Evolutionary conservation across 2,888 invertebrate genomes (phyloP), one percentile per base, ranked within the genome.

Genomic region (Callinectes sapidus): DNA sequence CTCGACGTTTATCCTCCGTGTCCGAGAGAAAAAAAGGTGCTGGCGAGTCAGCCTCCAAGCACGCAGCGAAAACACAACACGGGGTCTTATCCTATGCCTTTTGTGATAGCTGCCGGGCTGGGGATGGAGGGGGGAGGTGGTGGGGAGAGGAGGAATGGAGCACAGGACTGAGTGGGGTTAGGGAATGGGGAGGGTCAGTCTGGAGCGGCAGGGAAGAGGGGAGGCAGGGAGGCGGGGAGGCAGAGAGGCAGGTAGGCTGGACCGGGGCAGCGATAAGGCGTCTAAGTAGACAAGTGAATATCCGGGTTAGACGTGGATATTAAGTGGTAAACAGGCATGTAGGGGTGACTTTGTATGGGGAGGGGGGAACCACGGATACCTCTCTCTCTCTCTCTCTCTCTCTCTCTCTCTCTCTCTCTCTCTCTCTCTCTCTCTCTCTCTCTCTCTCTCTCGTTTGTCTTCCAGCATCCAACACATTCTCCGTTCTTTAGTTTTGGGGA

Each of bases 221-320:
- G n/a, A 81, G 81, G 81, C 81, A 81, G 81, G 81, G 35, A 81
- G 81, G 81, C 35, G 35, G 81, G 71, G 71, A 13, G 28, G 71
- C 71, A 71, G 81, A n/a, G n/a, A 81, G 81, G 81, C 81, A 81
- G 81, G 81, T 81, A 81, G 81, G 81, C 35, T 81, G 81, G 71
- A 71, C 71, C 71, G 71, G 28, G 28, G 71, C 71, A 71, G 81
- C 81, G 81, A 81, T 81, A 81, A 81, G 35, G 81, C 81, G 35
- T 32, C 81, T 81, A 81, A 81, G 81, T 81, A 81, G 81, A 81
- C 81, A 81, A 81, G 81, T 81, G 81, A 81, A 81, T 81, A 81
- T 81, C 81, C 81, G 81, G 81, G 81, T 81, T 81, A 81, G 81
- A 81, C 81, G 81, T 81, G 81, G 81, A 81, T 81, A 81, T 81